Evolutionary conservation across 2,888 invertebrate species (phyloP).

Genomic region (Netelia fuscicornis): DNA sequence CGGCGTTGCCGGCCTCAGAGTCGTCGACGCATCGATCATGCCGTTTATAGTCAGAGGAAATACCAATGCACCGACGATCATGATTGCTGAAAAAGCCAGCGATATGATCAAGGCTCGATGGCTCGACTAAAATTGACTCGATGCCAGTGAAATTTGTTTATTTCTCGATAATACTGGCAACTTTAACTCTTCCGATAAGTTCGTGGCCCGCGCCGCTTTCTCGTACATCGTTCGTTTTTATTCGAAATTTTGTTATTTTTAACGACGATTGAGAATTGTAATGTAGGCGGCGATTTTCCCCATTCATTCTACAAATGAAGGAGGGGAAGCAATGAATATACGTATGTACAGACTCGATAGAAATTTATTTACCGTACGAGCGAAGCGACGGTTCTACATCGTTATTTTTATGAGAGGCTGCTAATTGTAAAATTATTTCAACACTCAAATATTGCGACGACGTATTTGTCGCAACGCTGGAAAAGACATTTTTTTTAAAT

Average conservation of each 20-base stretch:
- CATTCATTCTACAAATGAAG: too few species aligned
- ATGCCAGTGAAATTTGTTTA: too few species aligned
- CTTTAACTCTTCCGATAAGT: constrained; percentile 1
- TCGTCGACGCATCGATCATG: constrained; percentile 90
- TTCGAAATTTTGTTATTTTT: background rate
- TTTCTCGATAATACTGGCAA: too few species aligned
- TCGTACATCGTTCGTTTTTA: background rate
- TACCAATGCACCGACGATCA: constrained; percentile 86
- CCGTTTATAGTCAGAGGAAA: constrained; percentile 87
- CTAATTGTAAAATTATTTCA: background rate
- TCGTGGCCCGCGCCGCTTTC: background rate
- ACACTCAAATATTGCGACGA: background rate
- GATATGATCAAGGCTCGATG: constrained; percentile 84
- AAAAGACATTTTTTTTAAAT: too few species aligned
- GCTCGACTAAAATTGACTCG: constrained; percentile 51
- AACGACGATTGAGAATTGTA: background rate
- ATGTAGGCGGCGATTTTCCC: background rate
- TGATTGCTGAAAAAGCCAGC: constrained; percentile 86
- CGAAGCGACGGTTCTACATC: background rate
- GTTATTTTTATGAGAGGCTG: background rate
- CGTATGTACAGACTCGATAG: background rate
- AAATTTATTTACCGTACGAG: background rate
- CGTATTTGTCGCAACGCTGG: too few species aligned
- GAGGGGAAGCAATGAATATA: background rate
- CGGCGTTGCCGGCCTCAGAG: constrained; percentile 88